A percentile compares a stretch with the other conserved stretches of the same genome.
Conservation (phyloP, 2,888 invertebrate genomes). For the Cheilosia vulpina region DNA sequence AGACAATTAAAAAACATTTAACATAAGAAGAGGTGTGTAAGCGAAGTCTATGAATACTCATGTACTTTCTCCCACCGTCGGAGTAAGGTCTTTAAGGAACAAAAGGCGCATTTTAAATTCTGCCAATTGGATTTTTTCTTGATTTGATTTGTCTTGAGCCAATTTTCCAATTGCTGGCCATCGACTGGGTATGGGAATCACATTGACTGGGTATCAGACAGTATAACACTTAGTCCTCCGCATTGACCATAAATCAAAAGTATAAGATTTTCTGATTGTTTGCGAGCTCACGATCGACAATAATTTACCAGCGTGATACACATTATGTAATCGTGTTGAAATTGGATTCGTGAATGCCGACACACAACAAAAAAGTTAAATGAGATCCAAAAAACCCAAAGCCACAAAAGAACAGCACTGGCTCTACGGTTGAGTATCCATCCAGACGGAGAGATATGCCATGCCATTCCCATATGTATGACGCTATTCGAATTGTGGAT, state of each 20-base stretch:
- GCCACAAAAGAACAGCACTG: conserved; percentile 3
- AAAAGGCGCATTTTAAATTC: neutral
- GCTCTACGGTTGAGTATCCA: no score
- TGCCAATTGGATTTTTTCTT: conserved; percentile 4
- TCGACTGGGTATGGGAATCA: conserved; percentile 15
- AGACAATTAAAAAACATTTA: neutral
- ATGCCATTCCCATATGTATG: conserved; percentile 24
- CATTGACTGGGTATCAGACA: conserved; percentile 23
- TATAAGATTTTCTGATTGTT: conserved; percentile 66
- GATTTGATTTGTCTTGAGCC: neutral
- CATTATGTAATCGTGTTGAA: conserved; percentile 72
- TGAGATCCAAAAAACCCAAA: conserved; percentile 31
- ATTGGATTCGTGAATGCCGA: conserved; percentile 71
- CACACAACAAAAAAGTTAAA: conserved; percentile 24
- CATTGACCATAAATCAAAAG: conserved; percentile 63
- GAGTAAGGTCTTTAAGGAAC: neutral
- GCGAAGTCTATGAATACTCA: conserved; percentile 19
- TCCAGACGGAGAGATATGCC: neutral
- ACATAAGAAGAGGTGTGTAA: conserved; percentile 4
- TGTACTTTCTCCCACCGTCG: conserved; percentile 36
- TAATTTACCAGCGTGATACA: conserved; percentile 73
- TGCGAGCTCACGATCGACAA: conserved; percentile 69
- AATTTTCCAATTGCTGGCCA: conserved; percentile 35
- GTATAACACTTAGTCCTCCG: conserved; percentile 58
- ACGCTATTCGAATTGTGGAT: conserved; percentile 54